phyloP scores from a whole-genome alignment of 2,113 vertebrate genomes.

The Zosterops lateralis region DNA sequence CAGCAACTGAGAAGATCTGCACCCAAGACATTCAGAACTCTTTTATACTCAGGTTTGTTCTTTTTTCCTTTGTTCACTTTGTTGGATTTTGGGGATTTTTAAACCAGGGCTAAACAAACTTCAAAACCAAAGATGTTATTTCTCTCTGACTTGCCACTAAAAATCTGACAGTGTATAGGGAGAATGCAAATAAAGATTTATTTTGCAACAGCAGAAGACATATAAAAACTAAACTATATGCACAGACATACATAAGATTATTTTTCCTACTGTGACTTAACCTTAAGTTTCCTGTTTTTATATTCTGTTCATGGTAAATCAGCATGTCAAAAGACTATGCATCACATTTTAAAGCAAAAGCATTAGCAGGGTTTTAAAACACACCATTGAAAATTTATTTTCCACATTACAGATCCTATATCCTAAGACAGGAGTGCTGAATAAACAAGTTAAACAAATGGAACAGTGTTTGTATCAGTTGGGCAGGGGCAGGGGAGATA shows the following conservation, averaged over 20 bases:
- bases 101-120: neutral
- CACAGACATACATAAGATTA: neutral
- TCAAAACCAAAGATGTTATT: neutral
- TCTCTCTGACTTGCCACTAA: neutral
- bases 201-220: neutral
- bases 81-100: neutral
- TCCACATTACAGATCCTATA: neutral
- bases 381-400: neutral
- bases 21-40: neutral
- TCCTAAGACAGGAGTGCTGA: neutral
- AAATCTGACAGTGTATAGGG: neutral
- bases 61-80: neutral
- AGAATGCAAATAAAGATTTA: neutral
- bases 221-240: neutral
- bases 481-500: rapidly evolving
- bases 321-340: neutral
- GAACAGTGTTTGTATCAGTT: neutral
- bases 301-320: neutral
- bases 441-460: neutral
- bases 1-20: neutral
- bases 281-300: neutral
- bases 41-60: neutral
- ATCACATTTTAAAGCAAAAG: neutral
- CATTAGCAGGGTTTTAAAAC: neutral
- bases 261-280: neutral